A percentile compares a stretch with the other conserved stretches of the same genome.
Evolutionary conservation across 2,113 vertebrate genomes (phyloP).

Genomic region (Peromyscus polionotus): DNA sequence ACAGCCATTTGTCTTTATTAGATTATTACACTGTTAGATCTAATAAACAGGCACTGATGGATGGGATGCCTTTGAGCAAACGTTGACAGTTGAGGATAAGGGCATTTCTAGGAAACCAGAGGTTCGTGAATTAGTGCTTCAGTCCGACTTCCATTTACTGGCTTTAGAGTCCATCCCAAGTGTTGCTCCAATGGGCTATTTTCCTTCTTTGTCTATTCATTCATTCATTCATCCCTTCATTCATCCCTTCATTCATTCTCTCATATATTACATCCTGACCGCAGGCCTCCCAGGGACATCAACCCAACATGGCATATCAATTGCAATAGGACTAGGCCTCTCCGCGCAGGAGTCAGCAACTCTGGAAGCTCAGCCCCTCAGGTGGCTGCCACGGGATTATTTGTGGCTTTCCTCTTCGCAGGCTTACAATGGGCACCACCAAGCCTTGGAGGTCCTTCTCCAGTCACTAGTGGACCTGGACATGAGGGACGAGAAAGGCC

Average conservation of each 20-base stretch:
- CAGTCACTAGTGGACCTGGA: constrained; percentile 94
- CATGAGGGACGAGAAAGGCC: constrained; percentile 93
- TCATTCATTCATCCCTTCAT: no score
- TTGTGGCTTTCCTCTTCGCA: constrained; percentile 75
- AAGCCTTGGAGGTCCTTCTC: constrained; percentile 96
- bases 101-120: neutral
- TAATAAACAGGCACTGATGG: neutral
- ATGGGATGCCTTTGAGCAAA: neutral
- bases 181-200: accelerated
- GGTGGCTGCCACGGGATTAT: neutral
- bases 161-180: neutral
- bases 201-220: neutral
- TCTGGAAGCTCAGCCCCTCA: neutral
- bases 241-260: neutral
- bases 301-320: neutral
- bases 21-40: neutral
- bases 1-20: neutral
- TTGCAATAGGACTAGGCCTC: neutral
- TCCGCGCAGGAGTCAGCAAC: neutral
- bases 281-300: neutral
- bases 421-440: constrained; percentile 97
- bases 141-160: neutral
- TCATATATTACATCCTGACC: neutral
- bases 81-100: neutral
- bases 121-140: neutral